Evolutionary conservation across 2,888 invertebrate species (phyloP), one percentile per base, ranked within the genome.

Genomic region (Hirtodrosophila alboralis): DNA sequence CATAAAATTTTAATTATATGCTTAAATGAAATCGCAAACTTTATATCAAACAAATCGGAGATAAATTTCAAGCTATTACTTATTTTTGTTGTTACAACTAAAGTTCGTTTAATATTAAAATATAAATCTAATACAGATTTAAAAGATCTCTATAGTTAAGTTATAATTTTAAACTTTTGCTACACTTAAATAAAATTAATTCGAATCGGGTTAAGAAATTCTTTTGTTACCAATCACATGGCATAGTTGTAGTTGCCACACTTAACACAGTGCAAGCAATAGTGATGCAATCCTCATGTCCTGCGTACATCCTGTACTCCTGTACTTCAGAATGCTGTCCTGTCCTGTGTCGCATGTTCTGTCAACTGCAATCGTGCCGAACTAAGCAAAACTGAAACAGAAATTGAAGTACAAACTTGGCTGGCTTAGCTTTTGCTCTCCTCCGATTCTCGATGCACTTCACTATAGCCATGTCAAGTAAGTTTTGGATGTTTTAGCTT

Each of bases 331-430:
- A 21, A 21, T 23, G 23, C 37, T 37, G 38, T 38, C 37, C 27
- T 54, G 53, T 47, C 53, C 37, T 56, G 31, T 27, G 34, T 65
- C 72, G 71, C 45, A 47, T 71, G 41, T 36, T 53, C 69, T 80
- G 80, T 80, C 77, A 75, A 41, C 61, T 73, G 70, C 77, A 77
- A 27, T 77, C 67, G 77, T 79, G 72, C 74, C 74, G 59, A 75
- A 69, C 83, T 72, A 63, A 72, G 65, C 68, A 68, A 78, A 75
- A 65, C 68, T 64, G 60, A 62, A 69, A 73, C 70, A 61, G 64
- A 69, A 77, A 70, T 67, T 65, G 63, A 77, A 76, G 74, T 71
- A 71, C 62, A 57, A 57, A 57, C 63, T 60, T 59, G 57, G 43
- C 60, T 60, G 67, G 59, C 53, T 54, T 34, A 56, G 51, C 47